Evolutionary conservation across 2,797 vertebrate genomes (phyloP), one percentile per base, ranked within the genome.

Genomic region (Squalus acanthias): DNA sequence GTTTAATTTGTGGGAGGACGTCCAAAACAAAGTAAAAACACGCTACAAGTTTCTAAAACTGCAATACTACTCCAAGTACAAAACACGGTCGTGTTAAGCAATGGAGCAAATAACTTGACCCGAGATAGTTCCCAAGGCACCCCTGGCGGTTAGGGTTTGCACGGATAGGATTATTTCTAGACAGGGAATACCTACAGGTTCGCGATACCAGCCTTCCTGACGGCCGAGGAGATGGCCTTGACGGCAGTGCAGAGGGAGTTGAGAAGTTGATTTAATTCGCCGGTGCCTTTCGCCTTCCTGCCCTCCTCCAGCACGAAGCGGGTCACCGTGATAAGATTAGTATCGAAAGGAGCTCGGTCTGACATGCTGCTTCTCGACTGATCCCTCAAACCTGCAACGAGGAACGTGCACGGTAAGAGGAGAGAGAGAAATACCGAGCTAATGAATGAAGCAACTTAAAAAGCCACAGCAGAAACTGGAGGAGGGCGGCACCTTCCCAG

Each of bases 251-350:
- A 98, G 96, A 99, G 96, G 0, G 99, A 97, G 97, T 98, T 99
- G 15, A 99, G 98, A 96, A 99, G 98, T 92, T 98, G 99, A 7
- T 99, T 99, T 97, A 99, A 97, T 98, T 99, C 99, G 2, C 99
- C 99, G 0, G 98, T 99, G 96, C 98, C 98, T 46, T 98, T 98
- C 8, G 98, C 99, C 97, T 97, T 98, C 96, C 98, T 97, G 95
- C 99, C 99, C 96, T 99, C 98, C 97, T 99, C 98, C 98, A 99
- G 98, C 93, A 99, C 98, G 97, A 99, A 99, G 96, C 98, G 98
- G 97, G 99, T 99, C 98, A 99, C 96, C 97, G 99, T 99, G 96
- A 98, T 98, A 97, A 99, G 98, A 97, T 99, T 97, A 96, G 99
- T 99, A 97, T 99, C 99, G 97, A 99, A 99, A 74, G 98, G n/a